A percentile compares a stretch with the other conserved stretches of the same genome.
These are phyloP conservation scores for Zoanthus sociatus DNA, from an alignment of 92 coral and sea anemone species.

Conservation along the genomic window DNA sequence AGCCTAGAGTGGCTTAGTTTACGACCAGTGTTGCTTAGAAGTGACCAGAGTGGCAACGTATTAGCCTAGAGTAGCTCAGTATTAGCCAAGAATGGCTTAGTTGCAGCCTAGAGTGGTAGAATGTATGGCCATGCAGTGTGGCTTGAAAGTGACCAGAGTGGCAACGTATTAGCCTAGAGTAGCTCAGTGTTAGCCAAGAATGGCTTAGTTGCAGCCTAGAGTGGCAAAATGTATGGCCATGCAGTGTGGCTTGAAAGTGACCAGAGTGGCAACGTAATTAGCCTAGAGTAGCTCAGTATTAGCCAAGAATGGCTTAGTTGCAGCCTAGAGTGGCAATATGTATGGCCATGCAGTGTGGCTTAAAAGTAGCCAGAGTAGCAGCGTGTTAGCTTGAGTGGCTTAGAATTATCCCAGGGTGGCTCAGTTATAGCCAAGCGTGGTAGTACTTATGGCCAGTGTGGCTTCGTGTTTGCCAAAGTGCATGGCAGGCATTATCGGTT, in stretches of 20 bases:
- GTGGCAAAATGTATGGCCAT: background rate
- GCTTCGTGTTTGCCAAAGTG: background rate
- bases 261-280: conserved; percentile 3
- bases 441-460: conserved; percentile 5
- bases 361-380: background rate
- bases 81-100: background rate
- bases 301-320: background rate
- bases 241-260: background rate
- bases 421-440: background rate
- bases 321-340: background rate
- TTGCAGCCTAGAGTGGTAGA: background rate
- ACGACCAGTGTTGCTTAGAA: background rate
- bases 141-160: background rate
- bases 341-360: background rate
- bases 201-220: background rate
- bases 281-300: background rate
- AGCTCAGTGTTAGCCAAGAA: background rate
- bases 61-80: background rate
- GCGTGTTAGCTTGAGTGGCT: background rate
- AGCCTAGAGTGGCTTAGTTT: background rate
- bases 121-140: background rate
- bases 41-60: background rate
- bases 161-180: background rate
- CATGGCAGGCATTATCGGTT: background rate
- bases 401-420: background rate